phyloP scores from a whole-genome alignment of 2,113 vertebrate genomes.

The Hemicordylus capensis region DNA sequence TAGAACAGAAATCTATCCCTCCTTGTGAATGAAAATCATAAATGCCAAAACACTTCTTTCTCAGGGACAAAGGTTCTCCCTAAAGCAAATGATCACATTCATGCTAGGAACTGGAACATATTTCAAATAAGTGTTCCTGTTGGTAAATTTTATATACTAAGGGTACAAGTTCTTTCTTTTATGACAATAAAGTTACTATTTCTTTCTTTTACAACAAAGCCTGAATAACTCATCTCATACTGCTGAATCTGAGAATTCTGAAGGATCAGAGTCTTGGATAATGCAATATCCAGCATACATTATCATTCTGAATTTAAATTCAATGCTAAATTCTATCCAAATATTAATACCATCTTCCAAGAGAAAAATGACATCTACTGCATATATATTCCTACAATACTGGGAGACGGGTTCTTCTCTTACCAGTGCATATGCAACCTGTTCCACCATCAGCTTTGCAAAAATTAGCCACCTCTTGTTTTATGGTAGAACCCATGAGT shows the following conservation, averaged over 20 bases:
- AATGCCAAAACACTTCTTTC: neutral
- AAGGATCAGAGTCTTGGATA: too few species aligned
- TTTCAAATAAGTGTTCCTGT: neutral
- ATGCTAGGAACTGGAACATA: too few species aligned
- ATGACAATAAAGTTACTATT: neutral
- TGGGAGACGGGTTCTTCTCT: too few species aligned
- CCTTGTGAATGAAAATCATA: neutral
- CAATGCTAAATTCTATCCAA: neutral
- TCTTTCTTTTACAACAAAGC: neutral
- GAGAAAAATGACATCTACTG: neutral
- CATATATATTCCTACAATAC: too few species aligned
- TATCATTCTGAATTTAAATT: neutral
- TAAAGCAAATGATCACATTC: too few species aligned
- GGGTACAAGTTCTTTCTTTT: neutral
- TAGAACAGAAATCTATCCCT: too few species aligned
- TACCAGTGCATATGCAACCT: too few species aligned
- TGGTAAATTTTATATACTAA: neutral
- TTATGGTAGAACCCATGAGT: neutral
- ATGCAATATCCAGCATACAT: neutral
- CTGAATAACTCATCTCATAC: neutral
- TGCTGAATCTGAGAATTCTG: neutral
- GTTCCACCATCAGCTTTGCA: neutral
- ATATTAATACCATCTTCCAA: neutral
- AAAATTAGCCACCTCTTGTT: neutral
- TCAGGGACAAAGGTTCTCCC: neutral